phyloP scores from a whole-genome alignment of 2,888 invertebrate genomes.

The Notodonta ziczac region DNA sequence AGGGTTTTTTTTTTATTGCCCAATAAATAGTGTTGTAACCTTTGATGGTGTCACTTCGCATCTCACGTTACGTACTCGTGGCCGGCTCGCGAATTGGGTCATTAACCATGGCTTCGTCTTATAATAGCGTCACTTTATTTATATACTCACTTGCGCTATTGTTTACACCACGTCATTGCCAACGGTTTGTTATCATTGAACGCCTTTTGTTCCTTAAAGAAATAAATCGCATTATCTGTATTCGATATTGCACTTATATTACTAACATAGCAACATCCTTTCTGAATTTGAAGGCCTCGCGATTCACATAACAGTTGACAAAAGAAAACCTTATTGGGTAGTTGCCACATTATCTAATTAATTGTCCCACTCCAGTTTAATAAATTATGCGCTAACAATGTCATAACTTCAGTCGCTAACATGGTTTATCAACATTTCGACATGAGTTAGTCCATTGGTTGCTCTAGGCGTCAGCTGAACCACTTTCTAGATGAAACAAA shows the following conservation, averaged over 20 bases:
- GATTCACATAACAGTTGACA: background rate
- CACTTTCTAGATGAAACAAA: slow-evolving; percentile 32
- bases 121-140: slow-evolving; percentile 25
- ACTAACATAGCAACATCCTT: slow-evolving; percentile 4
- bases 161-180: slow-evolving; percentile 34
- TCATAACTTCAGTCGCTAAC: background rate
- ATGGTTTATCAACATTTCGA: background rate
- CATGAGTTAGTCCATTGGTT: background rate
- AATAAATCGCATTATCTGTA: slow-evolving; percentile 22
- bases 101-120: slow-evolving; percentile 18
- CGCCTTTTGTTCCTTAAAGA: slow-evolving; percentile 33
- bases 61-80: background rate
- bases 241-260: slow-evolving; percentile 10
- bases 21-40: background rate
- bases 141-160: slow-evolving; percentile 26
- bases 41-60: background rate
- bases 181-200: slow-evolving; percentile 34
- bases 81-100: slow-evolving; percentile 6
- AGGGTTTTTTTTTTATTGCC: no score
- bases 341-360: background rate
- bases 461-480: slow-evolving; percentile 18
- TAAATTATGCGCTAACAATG: background rate
- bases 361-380: no score
- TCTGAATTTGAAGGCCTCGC: background rate
- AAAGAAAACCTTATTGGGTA: background rate